phyloP scores from a whole-genome alignment of 2,888 invertebrate species.

The Rhyacophila evoluta region DNA sequence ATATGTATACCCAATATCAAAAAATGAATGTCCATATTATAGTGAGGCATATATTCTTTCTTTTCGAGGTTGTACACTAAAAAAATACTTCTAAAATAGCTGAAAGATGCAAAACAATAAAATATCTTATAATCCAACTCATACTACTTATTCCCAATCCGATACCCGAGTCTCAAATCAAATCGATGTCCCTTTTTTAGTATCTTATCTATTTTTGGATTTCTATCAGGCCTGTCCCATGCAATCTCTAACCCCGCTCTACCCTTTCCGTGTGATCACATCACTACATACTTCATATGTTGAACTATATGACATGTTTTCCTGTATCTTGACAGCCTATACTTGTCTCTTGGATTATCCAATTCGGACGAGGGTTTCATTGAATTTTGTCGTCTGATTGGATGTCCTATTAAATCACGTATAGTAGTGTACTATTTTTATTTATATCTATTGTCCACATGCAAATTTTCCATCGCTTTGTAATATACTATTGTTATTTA shows the following conservation, averaged over 20 bases:
- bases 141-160: too few relatives aligned
- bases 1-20: too few relatives aligned
- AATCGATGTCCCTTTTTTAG: background rate
- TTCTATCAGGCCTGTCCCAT: background rate
- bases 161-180: background rate
- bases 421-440: background rate
- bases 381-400: background rate
- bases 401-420: background rate
- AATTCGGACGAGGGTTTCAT: background rate
- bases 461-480: too few relatives aligned
- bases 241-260: background rate
- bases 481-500: too few relatives aligned
- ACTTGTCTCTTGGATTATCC: background rate
- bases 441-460: background rate
- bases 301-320: background rate
- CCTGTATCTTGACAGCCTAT: background rate
- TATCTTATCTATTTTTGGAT: background rate
- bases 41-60: too few relatives aligned
- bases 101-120: too few relatives aligned
- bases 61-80: too few relatives aligned
- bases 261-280: background rate
- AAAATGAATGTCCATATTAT: too few relatives aligned
- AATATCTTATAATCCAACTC: too few relatives aligned
- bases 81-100: too few relatives aligned
- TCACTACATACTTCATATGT: too few relatives aligned